Conservation (phyloP, 2,888 invertebrate genomes). For the Thyatira batis region DNA sequence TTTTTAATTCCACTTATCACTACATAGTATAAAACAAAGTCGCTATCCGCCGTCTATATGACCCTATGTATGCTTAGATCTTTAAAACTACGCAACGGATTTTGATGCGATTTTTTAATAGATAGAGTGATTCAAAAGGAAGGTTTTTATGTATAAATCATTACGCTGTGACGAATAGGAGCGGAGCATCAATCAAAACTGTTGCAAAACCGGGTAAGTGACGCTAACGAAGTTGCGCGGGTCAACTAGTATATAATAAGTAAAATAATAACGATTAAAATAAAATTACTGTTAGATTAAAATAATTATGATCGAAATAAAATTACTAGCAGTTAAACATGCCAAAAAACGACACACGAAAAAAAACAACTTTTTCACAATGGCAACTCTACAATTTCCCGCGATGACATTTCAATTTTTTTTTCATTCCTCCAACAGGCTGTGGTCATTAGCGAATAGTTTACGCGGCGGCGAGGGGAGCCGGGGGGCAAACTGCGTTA, state of each 20-base stretch:
- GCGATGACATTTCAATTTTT: neutral
- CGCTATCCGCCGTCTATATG: too few species aligned
- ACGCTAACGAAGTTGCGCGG: too few species aligned
- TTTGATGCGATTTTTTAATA: too few species aligned
- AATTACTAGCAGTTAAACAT: neutral
- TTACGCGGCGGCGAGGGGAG: slow-evolving; percentile 15
- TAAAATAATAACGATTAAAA: neutral
- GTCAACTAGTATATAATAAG: neutral
- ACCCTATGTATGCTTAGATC: neutral
- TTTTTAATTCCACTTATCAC: too few species aligned
- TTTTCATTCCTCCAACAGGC: slow-evolving; percentile 2
- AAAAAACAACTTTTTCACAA: neutral
- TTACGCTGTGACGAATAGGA: too few species aligned
- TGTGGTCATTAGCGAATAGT: slow-evolving; percentile 36
- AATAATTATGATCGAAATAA: neutral
- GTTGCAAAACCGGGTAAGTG: too few species aligned
- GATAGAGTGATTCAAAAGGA: too few species aligned
- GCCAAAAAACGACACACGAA: too few species aligned
- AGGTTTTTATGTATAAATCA: too few species aligned
- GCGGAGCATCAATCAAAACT: too few species aligned
- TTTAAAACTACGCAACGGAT: neutral
- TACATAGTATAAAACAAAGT: too few species aligned
- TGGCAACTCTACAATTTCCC: neutral
- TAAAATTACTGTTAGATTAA: neutral
- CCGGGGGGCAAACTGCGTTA: slow-evolving; percentile 12